Percentiles rank a stretch among this genome's conserved stretches.
Conservation (phyloP, 2,797 vertebrate species). For the Coendou prehensilis region DNA sequence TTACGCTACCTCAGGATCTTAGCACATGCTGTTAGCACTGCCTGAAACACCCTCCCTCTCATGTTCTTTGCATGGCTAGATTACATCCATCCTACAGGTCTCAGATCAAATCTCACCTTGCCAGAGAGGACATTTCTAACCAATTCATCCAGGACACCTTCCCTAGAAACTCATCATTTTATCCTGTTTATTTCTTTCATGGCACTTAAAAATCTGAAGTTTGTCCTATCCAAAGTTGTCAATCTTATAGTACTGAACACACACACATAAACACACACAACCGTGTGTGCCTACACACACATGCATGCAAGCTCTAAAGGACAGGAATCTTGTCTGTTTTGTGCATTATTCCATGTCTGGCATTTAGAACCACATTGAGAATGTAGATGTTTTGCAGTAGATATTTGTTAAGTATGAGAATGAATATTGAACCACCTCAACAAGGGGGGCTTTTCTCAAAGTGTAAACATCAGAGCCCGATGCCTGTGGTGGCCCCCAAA, state of each 20-base stretch:
- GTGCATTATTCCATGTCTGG: neutral
- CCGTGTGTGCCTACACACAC: neutral
- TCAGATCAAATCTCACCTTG: constrained; percentile 2
- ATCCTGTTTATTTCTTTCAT: neutral
- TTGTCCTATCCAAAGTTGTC: neutral
- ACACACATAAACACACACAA: neutral
- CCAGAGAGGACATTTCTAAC: neutral
- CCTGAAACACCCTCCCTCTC: neutral
- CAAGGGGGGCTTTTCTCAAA: neutral
- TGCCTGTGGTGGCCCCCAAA: neutral
- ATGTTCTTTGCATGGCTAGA: neutral
- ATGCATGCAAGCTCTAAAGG: neutral
- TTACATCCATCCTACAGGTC: neutral
- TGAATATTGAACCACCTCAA: neutral
- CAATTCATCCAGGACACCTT: neutral
- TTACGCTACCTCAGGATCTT: constrained; percentile 36
- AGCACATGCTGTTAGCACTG: neutral
- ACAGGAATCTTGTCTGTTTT: neutral
- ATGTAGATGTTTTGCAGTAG: neutral
- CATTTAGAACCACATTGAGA: neutral
- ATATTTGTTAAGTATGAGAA: neutral
- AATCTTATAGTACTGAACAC: neutral
- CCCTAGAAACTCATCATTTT: neutral
- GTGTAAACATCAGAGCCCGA: neutral
- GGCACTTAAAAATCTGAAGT: neutral